Conservation (phyloP, 2,888 invertebrate genomes). For the Andrena hattorfiana region DNA sequence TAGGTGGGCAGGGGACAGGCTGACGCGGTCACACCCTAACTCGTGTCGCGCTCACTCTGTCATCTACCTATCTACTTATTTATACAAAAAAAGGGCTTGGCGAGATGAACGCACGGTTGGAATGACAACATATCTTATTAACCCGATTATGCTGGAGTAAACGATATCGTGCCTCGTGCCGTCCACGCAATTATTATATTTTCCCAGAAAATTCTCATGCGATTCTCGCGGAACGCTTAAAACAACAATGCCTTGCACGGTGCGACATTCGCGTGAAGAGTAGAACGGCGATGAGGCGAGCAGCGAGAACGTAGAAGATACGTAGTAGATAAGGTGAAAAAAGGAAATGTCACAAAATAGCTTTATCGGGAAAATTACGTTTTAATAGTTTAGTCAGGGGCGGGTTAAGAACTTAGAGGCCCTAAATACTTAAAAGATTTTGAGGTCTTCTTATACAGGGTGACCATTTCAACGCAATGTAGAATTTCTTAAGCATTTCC, state of each 20-base stretch:
- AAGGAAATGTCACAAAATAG: too few species aligned
- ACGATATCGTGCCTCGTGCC: constrained; percentile 4
- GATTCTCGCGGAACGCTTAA: constrained; percentile 27
- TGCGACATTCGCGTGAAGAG: constrained; percentile 10
- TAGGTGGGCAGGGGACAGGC: not conserved
- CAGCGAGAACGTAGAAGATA: too few species aligned
- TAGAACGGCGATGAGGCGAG: not conserved
- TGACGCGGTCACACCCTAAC: constrained; percentile 20
- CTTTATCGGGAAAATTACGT: too few species aligned
- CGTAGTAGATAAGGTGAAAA: too few species aligned
- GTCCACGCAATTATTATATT: not conserved
- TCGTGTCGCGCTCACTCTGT: not conserved
- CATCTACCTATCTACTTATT: not conserved
- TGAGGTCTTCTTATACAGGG: too few species aligned
- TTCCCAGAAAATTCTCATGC: constrained; percentile 17
- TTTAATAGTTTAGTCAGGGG: too few species aligned
- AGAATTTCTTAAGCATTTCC: too few species aligned
- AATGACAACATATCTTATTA: not conserved
- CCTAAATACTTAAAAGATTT: too few species aligned
- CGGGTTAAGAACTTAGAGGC: too few species aligned
- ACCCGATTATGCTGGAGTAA: not conserved
- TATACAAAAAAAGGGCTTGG: constrained; percentile 55
- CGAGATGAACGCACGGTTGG: constrained; percentile 4
- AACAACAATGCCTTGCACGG: not conserved
- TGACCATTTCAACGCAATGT: too few species aligned